Evolutionary conservation across 2,888 invertebrate genomes (phyloP).

Genomic region (Fragum whitleyi): DNA sequence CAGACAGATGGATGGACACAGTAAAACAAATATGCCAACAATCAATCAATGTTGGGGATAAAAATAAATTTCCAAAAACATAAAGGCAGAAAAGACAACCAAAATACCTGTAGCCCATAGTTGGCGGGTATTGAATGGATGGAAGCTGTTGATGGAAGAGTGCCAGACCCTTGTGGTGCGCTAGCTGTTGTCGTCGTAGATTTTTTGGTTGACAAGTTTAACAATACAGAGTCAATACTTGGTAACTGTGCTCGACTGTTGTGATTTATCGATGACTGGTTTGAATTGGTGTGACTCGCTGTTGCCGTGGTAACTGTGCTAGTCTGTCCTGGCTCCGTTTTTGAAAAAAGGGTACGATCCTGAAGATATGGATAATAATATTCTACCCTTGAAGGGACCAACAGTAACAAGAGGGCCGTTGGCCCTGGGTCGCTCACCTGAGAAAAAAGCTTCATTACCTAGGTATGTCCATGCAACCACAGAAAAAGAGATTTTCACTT

Average conservation of each 20-base stretch:
- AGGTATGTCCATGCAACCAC: too few species aligned
- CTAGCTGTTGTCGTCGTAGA: slow-evolving; percentile 30
- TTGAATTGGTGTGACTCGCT: neutral
- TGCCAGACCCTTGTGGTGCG: slow-evolving; percentile 17
- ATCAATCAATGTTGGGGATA: too few species aligned
- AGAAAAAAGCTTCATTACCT: too few species aligned
- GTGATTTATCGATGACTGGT: slow-evolving; percentile 21
- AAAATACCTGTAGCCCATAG: slow-evolving; percentile 62
- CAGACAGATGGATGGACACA: too few species aligned
- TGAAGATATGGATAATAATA: too few species aligned
- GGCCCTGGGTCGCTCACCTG: too few species aligned
- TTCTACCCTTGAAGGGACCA: too few species aligned
- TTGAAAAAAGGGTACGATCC: slow-evolving; percentile 47
- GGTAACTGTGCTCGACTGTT: slow-evolving; percentile 48
- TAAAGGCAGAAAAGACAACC: too few species aligned
- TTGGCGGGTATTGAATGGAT: slow-evolving; percentile 46
- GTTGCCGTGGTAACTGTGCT: slow-evolving; percentile 36
- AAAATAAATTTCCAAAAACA: too few species aligned
- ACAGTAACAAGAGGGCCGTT: too few species aligned
- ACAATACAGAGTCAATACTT: slow-evolving; percentile 63
- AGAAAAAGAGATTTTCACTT: too few species aligned
- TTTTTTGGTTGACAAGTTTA: slow-evolving; percentile 65
- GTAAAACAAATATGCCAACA: too few species aligned
- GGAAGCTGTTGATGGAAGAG: slow-evolving; percentile 12
- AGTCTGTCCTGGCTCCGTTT: slow-evolving; percentile 45